A percentile compares a stretch with the other conserved stretches of the same genome.
These are phyloP conservation scores for Vandiemenella viatica DNA, from an alignment of 2,888 invertebrate genomes.

Conservation along the genomic window DNA sequence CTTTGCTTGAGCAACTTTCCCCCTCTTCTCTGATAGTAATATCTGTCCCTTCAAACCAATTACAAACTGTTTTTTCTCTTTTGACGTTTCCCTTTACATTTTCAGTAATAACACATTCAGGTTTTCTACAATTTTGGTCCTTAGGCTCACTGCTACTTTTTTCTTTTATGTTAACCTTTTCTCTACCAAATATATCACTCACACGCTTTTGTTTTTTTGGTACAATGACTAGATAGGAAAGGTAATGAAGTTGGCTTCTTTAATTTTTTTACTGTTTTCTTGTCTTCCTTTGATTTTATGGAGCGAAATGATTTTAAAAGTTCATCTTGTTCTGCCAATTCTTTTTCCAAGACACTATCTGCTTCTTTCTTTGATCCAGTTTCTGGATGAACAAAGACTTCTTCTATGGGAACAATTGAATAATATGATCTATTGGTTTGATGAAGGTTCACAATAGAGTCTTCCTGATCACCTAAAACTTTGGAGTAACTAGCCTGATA, in stretches of 20 bases:
- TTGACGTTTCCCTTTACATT: too few relatives aligned
- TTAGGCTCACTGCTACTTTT: too few relatives aligned
- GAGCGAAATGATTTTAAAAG: conserved; percentile 35
- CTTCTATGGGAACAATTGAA: conserved; percentile 21
- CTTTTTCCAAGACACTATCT: conserved; percentile 32
- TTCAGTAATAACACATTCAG: too few relatives aligned
- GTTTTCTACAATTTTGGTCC: too few relatives aligned
- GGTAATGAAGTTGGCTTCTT: conserved; percentile 13
- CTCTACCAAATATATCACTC: conserved; percentile 2
- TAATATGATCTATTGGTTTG: conserved; percentile 19
- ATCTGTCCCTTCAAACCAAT: conserved; percentile 1
- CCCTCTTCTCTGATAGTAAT: conserved; percentile 1
- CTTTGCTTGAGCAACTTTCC: too few relatives aligned
- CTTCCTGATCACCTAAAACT: not conserved
- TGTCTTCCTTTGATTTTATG: conserved; percentile 27
- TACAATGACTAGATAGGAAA: conserved; percentile 30
- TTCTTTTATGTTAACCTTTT: not conserved
- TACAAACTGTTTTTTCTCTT: too few relatives aligned
- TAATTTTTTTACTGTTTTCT: conserved; percentile 25
- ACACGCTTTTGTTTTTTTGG: conserved; percentile 22
- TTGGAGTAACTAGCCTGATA: not conserved
- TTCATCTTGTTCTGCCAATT: conserved; percentile 37
- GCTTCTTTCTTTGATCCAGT: conserved; percentile 30
- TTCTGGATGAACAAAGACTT: conserved; percentile 18
- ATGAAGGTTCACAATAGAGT: conserved; percentile 8